These are phyloP conservation scores for Mesaphorura yosii DNA, from an alignment of 1,140 invertebrate genomes.

Conservation along the genomic window DNA sequence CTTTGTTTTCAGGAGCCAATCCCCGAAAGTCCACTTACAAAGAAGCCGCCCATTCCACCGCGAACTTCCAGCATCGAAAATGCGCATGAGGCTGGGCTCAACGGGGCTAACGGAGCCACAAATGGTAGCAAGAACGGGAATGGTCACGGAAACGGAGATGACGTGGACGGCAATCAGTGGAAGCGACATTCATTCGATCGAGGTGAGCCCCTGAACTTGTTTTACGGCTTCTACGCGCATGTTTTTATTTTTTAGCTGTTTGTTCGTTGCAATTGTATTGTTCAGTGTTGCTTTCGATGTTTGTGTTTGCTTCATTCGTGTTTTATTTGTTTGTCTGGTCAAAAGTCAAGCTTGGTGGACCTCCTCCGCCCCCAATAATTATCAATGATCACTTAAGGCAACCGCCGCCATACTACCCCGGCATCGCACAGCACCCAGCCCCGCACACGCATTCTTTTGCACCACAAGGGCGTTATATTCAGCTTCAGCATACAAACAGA, in stretches of 20 bases:
- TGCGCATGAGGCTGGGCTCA: not conserved
- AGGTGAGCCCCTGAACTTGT: slow-evolving; percentile 17
- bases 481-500: too few relatives aligned
- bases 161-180: slow-evolving; percentile 8
- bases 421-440: too few relatives aligned
- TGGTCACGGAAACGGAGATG: slow-evolving; percentile 13
- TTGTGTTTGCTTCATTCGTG: not conserved
- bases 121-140: slow-evolving; percentile 7
- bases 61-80: slow-evolving; percentile 23
- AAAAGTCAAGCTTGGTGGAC: not conserved
- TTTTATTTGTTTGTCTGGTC: not conserved
- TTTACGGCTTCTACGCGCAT: not conserved
- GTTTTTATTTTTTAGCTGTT: not conserved
- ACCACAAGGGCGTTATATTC: too few relatives aligned
- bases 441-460: too few relatives aligned
- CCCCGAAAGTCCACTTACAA: slow-evolving; percentile 9
- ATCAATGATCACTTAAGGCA: not conserved
- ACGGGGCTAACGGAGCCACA: not conserved
- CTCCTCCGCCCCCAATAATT: not conserved
- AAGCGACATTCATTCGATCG: slow-evolving; percentile 21
- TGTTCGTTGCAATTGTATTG: too few relatives aligned
- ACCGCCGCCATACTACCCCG: not conserved
- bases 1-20: slow-evolving; percentile 4
- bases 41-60: slow-evolving; percentile 30
- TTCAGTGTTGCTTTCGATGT: slow-evolving; percentile 7